Evolutionary conservation across 2,888 invertebrate genomes (phyloP).

Genomic region (Phengaris arion): DNA sequence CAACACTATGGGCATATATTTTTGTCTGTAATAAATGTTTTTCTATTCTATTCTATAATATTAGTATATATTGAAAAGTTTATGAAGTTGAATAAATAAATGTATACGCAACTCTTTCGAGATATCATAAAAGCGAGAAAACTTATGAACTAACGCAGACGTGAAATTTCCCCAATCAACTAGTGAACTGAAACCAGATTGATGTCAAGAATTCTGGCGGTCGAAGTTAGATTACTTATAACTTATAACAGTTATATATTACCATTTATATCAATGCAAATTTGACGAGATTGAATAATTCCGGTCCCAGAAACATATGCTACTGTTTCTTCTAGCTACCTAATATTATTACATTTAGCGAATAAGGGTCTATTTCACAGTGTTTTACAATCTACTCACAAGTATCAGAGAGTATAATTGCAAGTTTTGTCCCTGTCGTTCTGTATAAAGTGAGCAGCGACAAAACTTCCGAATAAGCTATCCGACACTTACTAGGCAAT

Average conservation of each 20-base stretch:
- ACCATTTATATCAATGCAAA: conserved; percentile 16
- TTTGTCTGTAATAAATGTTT: no score
- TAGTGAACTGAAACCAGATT: neutral
- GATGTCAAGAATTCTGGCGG: neutral
- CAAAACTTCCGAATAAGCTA: no score
- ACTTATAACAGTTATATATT: conserved; percentile 4
- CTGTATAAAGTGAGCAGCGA: neutral
- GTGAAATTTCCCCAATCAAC: neutral
- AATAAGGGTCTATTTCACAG: no score
- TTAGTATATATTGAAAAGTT: no score
- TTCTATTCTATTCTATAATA: no score
- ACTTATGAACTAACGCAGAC: neutral
- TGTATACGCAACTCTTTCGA: no score
- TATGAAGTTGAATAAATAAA: no score
- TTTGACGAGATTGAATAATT: neutral
- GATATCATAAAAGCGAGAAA: no score
- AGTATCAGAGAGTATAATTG: neutral
- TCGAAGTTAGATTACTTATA: neutral
- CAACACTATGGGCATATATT: no score
- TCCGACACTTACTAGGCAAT: no score
- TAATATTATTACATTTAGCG: no score
- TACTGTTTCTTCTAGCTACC: neutral
- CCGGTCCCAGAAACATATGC: neutral
- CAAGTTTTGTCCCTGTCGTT: neutral
- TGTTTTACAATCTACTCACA: no score